A percentile compares a stretch with the other conserved stretches of the same genome.
Evolutionary conservation across 2,888 invertebrate genomes (phyloP).

Genomic region (Cryptus armator): DNA sequence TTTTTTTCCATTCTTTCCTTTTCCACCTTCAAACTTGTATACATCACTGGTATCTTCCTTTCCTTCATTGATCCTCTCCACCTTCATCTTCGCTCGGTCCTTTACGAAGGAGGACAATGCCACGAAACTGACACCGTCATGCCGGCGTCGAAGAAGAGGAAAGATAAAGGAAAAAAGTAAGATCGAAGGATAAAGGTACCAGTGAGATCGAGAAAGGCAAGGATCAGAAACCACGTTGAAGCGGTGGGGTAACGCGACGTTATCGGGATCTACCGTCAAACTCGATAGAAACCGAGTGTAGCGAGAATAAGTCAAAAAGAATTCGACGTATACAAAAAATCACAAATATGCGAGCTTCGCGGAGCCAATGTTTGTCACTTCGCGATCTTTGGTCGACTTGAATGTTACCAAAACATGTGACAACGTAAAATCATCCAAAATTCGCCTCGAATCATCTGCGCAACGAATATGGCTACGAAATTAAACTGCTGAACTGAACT

Average conservation of each 20-base stretch:
- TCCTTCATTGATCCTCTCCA: conserved; percentile 50
- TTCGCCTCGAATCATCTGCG: neutral
- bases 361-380: neutral
- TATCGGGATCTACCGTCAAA: conserved; percentile 84
- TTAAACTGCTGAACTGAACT: too few species aligned
- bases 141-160: conserved; percentile 67
- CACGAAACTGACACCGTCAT: conserved; percentile 80
- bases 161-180: conserved; percentile 66
- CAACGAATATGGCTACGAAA: too few species aligned
- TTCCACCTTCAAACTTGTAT: conserved; percentile 32
- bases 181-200: conserved; percentile 62
- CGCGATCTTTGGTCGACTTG: neutral
- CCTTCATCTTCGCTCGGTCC: conserved; percentile 48
- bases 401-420: neutral
- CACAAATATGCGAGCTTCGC: neutral
- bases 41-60: conserved; percentile 33
- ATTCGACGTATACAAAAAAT: neutral
- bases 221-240: conserved; percentile 75
- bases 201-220: conserved; percentile 66
- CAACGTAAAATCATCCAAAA: neutral
- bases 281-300: conserved; percentile 77
- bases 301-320: conserved; percentile 5
- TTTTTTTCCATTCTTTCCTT: conserved; percentile 10
- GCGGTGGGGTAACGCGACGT: conserved; percentile 73
- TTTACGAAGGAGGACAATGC: conserved; percentile 69